Conservation (phyloP, 2,113 vertebrate genomes). For the Pelusios castaneus region DNA sequence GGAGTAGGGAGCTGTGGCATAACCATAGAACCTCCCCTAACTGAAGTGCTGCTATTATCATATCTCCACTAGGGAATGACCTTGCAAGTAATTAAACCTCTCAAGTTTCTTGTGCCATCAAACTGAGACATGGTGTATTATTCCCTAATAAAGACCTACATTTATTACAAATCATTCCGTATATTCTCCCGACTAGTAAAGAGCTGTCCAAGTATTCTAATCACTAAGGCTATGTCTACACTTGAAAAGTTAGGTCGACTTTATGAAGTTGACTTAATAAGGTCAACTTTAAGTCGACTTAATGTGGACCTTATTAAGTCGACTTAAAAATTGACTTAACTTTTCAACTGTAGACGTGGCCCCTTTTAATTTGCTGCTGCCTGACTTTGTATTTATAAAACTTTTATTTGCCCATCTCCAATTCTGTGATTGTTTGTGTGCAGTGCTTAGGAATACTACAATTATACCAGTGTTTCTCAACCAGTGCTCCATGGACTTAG, state of each 20-base stretch:
- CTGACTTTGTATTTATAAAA: slow-evolving; percentile 44
- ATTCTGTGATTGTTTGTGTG: background rate
- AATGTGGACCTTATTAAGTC: no score
- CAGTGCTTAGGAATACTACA: background rate
- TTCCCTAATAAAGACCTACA: background rate
- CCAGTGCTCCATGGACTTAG: no score
- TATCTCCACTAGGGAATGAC: background rate
- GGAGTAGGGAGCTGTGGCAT: background rate
- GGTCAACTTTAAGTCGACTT: no score
- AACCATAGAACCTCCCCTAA: background rate
- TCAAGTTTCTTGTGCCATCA: background rate
- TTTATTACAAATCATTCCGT: background rate
- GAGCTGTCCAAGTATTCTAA: background rate
- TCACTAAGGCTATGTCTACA: background rate
- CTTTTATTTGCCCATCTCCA: slow-evolving; percentile 15
- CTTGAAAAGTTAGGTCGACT: no score
- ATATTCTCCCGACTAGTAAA: background rate
- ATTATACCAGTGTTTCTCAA: background rate
- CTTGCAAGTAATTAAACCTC: background rate
- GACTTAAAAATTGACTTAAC: no score
- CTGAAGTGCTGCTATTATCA: background rate
- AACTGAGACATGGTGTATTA: background rate
- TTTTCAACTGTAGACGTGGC: no score
- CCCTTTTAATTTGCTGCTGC: slow-evolving; percentile 32
- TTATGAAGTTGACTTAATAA: no score